Percentiles rank a stretch among this genome's conserved stretches.
These are phyloP conservation scores for Onthophagus sagittarius DNA, from an alignment of 2,888 invertebrate species.

Conservation along the genomic window DNA sequence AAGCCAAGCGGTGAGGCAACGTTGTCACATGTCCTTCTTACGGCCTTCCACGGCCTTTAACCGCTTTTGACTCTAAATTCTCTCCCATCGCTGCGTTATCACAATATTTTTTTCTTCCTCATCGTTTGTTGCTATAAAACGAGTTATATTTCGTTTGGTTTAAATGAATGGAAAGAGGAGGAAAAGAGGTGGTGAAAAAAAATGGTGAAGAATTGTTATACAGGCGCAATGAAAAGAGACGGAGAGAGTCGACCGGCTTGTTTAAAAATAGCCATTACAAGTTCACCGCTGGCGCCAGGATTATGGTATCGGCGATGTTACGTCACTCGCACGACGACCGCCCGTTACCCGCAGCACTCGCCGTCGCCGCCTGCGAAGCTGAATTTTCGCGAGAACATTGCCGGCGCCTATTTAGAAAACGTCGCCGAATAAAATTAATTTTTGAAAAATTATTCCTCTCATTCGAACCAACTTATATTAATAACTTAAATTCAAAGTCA, in stretches of 20 bases:
- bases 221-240: conserved; percentile 13
- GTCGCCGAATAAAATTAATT: too few species aligned
- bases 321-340: conserved; percentile 39
- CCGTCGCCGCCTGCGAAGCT: background rate
- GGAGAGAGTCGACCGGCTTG: conserved; percentile 29
- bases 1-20: conserved; percentile 20
- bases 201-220: conserved; percentile 17
- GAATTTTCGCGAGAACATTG: background rate
- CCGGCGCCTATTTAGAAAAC: background rate
- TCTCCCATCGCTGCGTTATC: background rate
- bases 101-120: background rate
- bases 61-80: conserved; percentile 29
- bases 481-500: too few species aligned
- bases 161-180: background rate
- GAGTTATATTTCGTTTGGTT: too few species aligned
- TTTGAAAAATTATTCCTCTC: too few species aligned
- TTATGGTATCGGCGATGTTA: conserved; percentile 54
- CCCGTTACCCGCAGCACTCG: background rate
- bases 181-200: background rate
- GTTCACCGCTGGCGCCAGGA: conserved; percentile 55
- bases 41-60: conserved; percentile 41
- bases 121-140: too few species aligned
- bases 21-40: conserved; percentile 38
- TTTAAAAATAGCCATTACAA: conserved; percentile 57
- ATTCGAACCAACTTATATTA: too few species aligned